Evolutionary conservation across 2,888 invertebrate genomes (phyloP).

Genomic region (Diaperis boleti): DNA sequence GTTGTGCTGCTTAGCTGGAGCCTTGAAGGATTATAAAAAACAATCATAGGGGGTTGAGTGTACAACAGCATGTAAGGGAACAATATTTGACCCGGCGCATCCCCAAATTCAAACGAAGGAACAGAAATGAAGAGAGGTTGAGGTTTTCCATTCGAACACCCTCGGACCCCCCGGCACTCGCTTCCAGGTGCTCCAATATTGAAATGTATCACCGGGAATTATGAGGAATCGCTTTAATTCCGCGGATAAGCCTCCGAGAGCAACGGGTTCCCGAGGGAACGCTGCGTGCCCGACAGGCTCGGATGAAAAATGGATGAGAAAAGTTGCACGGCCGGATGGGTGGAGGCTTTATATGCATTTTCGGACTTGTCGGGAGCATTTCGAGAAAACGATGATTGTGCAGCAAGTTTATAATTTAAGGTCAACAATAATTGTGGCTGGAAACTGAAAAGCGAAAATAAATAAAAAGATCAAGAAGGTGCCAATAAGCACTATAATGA

Average conservation of each 20-base stretch:
- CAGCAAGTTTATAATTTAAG: too few relatives aligned
- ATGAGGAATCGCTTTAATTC: constrained; percentile 23
- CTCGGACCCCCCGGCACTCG: too few relatives aligned
- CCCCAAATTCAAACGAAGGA: too few relatives aligned
- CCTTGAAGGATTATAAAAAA: too few relatives aligned
- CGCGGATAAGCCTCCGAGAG: constrained; percentile 17
- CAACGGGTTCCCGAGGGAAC: constrained; percentile 6
- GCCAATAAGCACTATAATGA: not conserved
- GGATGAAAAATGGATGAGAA: constrained; percentile 14
- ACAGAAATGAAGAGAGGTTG: too few relatives aligned
- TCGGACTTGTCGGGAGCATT: not conserved
- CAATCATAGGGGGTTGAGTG: too few relatives aligned
- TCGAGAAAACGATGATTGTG: too few relatives aligned
- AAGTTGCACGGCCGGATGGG: not conserved
- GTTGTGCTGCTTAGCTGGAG: too few relatives aligned
- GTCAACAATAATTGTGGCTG: too few relatives aligned
- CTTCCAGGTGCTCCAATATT: not conserved
- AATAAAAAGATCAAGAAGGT: not conserved
- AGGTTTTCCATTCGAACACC: too few relatives aligned
- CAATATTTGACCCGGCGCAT: too few relatives aligned
- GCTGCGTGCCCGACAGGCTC: constrained; percentile 10
- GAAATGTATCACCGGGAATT: constrained; percentile 13
- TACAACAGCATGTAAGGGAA: too few relatives aligned
- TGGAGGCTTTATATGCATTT: constrained; percentile 13
- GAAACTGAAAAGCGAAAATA: not conserved